phyloP scores from a whole-genome alignment of 2,888 invertebrate species.

The Sarcophaga caerulescens region DNA sequence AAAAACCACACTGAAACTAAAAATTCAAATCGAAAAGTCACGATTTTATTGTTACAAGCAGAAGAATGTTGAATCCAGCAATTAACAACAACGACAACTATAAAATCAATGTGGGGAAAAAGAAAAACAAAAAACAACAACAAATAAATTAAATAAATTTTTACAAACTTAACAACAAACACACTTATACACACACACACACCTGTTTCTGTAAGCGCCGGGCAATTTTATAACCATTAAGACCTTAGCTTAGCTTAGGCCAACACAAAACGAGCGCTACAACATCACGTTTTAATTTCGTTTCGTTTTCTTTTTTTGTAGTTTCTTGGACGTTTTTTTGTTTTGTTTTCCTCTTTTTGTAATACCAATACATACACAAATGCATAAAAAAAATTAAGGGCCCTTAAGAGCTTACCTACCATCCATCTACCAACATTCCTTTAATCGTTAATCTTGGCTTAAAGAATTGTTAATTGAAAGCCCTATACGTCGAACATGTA shows the following conservation, averaged over 20 bases:
- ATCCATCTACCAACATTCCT: too few species aligned
- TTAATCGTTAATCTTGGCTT: too few species aligned
- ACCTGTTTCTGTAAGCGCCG: slow-evolving; percentile 52
- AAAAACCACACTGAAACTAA: not conserved
- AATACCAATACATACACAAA: not conserved
- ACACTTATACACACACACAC: not conserved
- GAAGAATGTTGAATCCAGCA: slow-evolving; percentile 55
- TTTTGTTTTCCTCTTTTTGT: slow-evolving; percentile 16
- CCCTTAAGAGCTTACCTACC: not conserved
- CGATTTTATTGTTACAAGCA: slow-evolving; percentile 63
- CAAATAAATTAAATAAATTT: slow-evolving; percentile 38
- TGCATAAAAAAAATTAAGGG: not conserved
- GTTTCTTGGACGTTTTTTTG: not conserved
- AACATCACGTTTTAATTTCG: slow-evolving; percentile 32
- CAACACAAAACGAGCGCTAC: slow-evolving; percentile 14
- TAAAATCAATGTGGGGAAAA: too few species aligned
- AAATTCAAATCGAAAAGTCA: slow-evolving; percentile 57
- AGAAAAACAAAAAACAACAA: too few species aligned
- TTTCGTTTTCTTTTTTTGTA: slow-evolving; percentile 7
- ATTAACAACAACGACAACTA: slow-evolving; percentile 34
- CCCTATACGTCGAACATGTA: too few species aligned
- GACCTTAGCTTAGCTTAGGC: slow-evolving; percentile 28
- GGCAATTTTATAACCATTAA: slow-evolving; percentile 18
- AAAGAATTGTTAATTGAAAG: too few species aligned
- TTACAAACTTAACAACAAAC: not conserved